phyloP scores from a whole-genome alignment of 2,888 invertebrate genomes.

The Sipha maydis region DNA sequence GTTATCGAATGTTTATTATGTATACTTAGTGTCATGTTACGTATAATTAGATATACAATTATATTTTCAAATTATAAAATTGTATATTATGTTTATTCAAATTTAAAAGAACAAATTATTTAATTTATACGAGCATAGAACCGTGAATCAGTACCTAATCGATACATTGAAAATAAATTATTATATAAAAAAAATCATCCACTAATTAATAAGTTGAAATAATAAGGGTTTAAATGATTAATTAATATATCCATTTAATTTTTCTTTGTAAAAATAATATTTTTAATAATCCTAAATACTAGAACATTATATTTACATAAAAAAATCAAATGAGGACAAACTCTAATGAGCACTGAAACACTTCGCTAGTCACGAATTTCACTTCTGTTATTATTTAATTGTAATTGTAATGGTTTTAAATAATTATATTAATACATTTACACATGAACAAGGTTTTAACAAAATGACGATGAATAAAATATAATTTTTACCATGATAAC shows the following conservation, averaged over 20 bases:
- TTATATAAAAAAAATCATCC: background rate
- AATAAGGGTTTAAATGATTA: background rate
- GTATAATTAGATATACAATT: too few relatives aligned
- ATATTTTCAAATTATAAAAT: too few relatives aligned
- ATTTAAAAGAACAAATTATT: too few relatives aligned
- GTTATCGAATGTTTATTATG: too few relatives aligned
- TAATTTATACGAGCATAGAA: too few relatives aligned
- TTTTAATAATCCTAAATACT: too few relatives aligned
- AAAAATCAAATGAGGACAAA: background rate
- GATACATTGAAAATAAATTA: background rate
- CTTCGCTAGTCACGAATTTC: slow-evolving; percentile 40
- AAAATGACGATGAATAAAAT: background rate
- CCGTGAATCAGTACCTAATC: too few relatives aligned
- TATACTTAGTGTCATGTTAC: too few relatives aligned
- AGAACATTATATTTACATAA: background rate
- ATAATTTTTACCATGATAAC: background rate
- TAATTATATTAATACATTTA: background rate
- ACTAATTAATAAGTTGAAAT: too few relatives aligned
- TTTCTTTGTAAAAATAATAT: background rate
- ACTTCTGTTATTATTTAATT: slow-evolving; percentile 33
- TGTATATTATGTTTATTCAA: too few relatives aligned
- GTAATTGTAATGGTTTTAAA: background rate
- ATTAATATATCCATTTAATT: background rate
- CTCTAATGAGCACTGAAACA: slow-evolving; percentile 34
- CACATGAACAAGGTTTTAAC: background rate